A percentile compares a stretch with the other conserved stretches of the same genome.
phyloP scores from a whole-genome alignment of 1,140 invertebrate genomes.

The Pygmarrhopalites habei region DNA sequence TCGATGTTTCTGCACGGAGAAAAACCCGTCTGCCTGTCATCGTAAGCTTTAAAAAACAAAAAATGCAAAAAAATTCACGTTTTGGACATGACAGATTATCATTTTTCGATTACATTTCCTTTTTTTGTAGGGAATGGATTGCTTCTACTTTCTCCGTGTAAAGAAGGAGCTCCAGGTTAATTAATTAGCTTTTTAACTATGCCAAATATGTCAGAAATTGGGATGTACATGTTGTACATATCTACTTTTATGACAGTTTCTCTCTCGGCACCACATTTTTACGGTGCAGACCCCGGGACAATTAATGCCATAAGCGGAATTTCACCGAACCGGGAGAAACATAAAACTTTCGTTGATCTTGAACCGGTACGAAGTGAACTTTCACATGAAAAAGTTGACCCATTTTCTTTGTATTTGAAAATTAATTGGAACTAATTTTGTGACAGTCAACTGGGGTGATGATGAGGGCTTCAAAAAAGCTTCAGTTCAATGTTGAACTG shows the following conservation, averaged over 20 bases:
- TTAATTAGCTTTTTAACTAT: too few relatives aligned
- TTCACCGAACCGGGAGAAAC: conserved; percentile 56
- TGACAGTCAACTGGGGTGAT: conserved; percentile 37
- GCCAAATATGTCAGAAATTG: too few relatives aligned
- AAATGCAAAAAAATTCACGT: too few relatives aligned
- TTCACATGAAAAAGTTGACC: too few relatives aligned
- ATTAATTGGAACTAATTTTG: too few relatives aligned
- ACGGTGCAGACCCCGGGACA: conserved; percentile 59
- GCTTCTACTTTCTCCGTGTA: conserved; percentile 4
- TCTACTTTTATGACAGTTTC: conserved; percentile 48
- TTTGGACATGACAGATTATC: too few relatives aligned
- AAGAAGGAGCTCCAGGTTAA: too few relatives aligned
- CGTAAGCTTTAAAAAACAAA: too few relatives aligned
- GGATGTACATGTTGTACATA: conserved; percentile 11
- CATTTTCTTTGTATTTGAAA: too few relatives aligned
- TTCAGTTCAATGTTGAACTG: conserved; percentile 45
- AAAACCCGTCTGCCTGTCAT: conserved; percentile 5
- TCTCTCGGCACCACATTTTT: conserved; percentile 76
- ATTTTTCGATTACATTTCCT: too few relatives aligned
- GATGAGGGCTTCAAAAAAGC: conserved; percentile 37
- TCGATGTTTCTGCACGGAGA: neutral
- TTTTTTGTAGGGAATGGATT: too few relatives aligned
- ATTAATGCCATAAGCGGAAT: conserved; percentile 62
- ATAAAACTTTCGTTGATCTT: conserved; percentile 61
- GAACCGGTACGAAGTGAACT: conserved; percentile 48